Evolutionary conservation across 2,113 vertebrate species (phyloP), one percentile per base, ranked within the genome.

Genomic region (Mirounga angustirostris): DNA sequence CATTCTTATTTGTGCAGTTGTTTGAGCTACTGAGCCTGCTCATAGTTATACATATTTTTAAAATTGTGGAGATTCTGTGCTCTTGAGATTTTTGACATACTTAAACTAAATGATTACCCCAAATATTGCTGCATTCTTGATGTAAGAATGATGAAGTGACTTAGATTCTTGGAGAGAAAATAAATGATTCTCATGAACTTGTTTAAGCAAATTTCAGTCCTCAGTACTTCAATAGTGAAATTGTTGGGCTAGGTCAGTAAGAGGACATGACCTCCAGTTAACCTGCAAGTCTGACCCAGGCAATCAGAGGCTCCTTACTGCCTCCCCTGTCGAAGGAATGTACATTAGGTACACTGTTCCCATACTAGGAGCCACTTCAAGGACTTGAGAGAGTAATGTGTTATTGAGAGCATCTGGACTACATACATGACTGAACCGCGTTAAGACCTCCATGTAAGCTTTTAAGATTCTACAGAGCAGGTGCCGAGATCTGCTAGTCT

Each of bases 231-330:
- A 26, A 0, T 40, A 88, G 58, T 65, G 30, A 95, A 85, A 78
- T 26, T 84, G 40, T 71, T 54, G 40, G 52, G 79, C 22, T 14
- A 81, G 76, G 16, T 82, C 9, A 63, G 2, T 0, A 12, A 54
- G 2, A 79, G 52, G 15, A 1, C 36, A 2, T n/a, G 26, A 89
- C 52, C 26, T 0, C 33, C 0, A 4, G 4, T 19, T 58, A 50
- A 33, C 58, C 40, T 0, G 10, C 0, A 0, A 2, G 7, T 7
- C 14, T 15, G n/a, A 40, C 16, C 1, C 1, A 0, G 16, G 54
- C 13, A 28, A 52, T 15, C 8, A 40, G 28, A 74, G 79, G 30
- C 40, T 14, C 33, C 4, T 83, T 26, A 71, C 8, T 0, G 0
- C 8, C 13, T 50, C 36, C 16, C 3, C 7, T 22, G 58, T 18